Evolutionary conservation across 2,797 vertebrate species (phyloP).

Genomic region (Hydrophis major): DNA sequence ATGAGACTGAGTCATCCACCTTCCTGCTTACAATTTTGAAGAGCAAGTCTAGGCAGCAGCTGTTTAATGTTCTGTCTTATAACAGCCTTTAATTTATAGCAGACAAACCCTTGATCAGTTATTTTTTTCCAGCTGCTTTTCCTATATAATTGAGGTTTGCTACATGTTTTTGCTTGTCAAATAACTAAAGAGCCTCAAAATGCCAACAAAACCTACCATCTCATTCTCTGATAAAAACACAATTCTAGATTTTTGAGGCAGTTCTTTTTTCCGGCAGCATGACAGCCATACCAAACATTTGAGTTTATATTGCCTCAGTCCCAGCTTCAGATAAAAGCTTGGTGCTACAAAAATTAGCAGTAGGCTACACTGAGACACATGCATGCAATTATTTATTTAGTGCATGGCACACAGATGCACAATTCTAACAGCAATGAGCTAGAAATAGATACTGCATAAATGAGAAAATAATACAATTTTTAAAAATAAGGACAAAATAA

Average conservation of each 20-base stretch:
- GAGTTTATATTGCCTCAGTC: background rate
- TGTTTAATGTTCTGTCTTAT: conserved; percentile 23
- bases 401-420: background rate
- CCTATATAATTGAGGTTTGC: conserved; percentile 19
- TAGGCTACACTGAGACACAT: background rate
- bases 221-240: background rate
- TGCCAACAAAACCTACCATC: background rate
- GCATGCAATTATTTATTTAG: no score
- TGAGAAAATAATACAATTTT: background rate
- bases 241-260: background rate
- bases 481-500: background rate
- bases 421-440: background rate
- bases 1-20: conserved; percentile 3
- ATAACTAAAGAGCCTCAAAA: conserved; percentile 17
- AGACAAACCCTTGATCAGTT: background rate
- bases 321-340: background rate
- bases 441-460: background rate
- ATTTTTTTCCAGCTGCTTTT: conserved; percentile 10
- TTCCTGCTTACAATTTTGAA: background rate
- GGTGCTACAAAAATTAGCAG: background rate
- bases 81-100: conserved; percentile 14
- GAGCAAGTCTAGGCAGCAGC: conserved; percentile 31
- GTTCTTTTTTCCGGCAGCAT: background rate
- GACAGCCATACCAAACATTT: background rate
- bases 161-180: conserved; percentile 21